Evolutionary conservation across 35 echinoderm and acorn worm genomes (phyloP).

Genomic region (Apostichopus californicus): DNA sequence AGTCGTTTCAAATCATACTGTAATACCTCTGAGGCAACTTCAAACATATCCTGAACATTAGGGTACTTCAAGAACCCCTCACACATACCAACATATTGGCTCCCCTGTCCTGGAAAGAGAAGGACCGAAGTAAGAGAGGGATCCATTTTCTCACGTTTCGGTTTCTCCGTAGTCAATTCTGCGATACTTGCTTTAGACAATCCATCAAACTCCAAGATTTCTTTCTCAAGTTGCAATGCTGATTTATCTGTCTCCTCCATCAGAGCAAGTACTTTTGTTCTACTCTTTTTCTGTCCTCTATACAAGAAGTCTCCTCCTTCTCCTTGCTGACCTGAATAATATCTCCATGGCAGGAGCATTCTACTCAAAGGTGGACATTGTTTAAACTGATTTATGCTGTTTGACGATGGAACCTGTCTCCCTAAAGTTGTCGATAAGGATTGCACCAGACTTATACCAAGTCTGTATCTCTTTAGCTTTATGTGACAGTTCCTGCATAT

Average conservation of each 20-base stretch:
- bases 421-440: not conserved
- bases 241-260: conserved; percentile 66
- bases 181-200: not conserved
- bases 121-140: conserved; percentile 71
- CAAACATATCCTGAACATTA: conserved; percentile 87
- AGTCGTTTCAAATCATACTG: too few relatives aligned
- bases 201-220: conserved; percentile 57
- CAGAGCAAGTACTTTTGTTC: conserved; percentile 36
- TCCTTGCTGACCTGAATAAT: not conserved
- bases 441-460: not conserved
- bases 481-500: too few relatives aligned
- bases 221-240: conserved; percentile 8
- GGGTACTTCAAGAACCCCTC: conserved; percentile 71
- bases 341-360: not conserved
- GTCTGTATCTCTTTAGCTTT: not conserved
- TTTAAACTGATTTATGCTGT: not conserved
- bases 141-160: conserved; percentile 36
- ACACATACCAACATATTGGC: conserved; percentile 95
- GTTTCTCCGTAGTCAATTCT: not conserved
- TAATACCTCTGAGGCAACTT: conserved; percentile 43
- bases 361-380: not conserved
- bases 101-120: conserved; percentile 93
- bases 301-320: not conserved
- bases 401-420: not conserved
- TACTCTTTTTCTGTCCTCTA: not conserved